Percentiles rank a stretch among this genome's conserved stretches.
These are phyloP conservation scores for Clunio marinus DNA, from an alignment of 2,888 invertebrate species.

Conservation along the genomic window DNA sequence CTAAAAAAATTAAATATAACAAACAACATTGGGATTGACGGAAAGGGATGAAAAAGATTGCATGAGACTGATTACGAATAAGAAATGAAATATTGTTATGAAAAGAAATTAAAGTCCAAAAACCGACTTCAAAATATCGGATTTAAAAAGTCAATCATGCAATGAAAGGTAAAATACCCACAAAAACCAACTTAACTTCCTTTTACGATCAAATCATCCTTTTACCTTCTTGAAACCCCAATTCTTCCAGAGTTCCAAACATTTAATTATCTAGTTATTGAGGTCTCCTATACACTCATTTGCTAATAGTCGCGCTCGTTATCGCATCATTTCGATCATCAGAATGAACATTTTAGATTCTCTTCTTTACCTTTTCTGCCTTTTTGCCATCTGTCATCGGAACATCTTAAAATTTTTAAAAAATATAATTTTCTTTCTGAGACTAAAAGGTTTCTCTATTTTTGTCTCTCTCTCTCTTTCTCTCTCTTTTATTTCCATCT, in stretches of 20 bases:
- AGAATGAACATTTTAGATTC: neutral
- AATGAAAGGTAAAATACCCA: neutral
- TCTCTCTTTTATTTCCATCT: neutral
- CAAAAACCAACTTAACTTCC: neutral
- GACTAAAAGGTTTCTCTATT: slow-evolving; percentile 11
- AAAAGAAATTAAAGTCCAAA: too few species aligned
- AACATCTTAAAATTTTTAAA: neutral
- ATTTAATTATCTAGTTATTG: neutral
- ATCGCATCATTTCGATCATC: slow-evolving; percentile 27
- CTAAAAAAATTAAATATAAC: too few species aligned
- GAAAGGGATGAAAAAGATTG: too few species aligned
- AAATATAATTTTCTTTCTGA: neutral
- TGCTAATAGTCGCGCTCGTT: slow-evolving; percentile 26
- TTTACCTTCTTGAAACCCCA: neutral
- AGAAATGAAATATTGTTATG: too few species aligned
- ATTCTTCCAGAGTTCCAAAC: neutral
- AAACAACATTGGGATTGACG: too few species aligned
- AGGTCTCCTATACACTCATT: neutral
- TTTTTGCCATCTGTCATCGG: slow-evolving; percentile 34
- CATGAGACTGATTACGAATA: too few species aligned
- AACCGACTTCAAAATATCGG: slow-evolving; percentile 17
- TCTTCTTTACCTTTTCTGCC: neutral
- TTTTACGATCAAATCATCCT: neutral
- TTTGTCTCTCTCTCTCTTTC: neutral
- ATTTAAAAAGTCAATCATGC: slow-evolving; percentile 8